A percentile compares a stretch with the other conserved stretches of the same genome.
phyloP scores from a whole-genome alignment of 1,140 invertebrate genomes.

The Drosophila pseudoobscura region DNA sequence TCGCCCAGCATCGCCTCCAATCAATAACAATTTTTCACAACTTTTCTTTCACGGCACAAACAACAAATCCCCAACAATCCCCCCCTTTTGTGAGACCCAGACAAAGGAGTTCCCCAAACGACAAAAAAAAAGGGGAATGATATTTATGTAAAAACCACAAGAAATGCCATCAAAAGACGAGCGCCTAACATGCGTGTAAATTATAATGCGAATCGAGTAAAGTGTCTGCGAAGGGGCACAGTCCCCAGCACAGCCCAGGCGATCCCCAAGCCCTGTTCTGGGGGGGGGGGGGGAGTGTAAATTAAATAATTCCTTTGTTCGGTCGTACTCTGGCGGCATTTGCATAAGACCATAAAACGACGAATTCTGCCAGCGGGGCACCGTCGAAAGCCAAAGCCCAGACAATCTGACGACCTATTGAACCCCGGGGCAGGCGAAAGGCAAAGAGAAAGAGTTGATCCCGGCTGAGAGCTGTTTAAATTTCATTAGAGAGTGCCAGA shows the following conservation, averaged over 20 bases:
- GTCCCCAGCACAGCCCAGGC: background rate
- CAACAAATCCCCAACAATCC: conserved; percentile 28
- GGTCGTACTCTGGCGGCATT: conserved; percentile 42
- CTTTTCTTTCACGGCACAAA: conserved; percentile 43
- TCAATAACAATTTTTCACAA: conserved; percentile 78
- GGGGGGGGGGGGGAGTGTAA: conserved; percentile 57
- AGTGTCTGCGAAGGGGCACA: conserved; percentile 31
- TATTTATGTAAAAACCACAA: conserved; percentile 67
- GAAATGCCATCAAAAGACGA: conserved; percentile 45
- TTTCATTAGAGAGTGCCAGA: conserved; percentile 42
- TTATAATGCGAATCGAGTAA: conserved; percentile 71
- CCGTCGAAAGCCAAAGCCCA: conserved; percentile 31
- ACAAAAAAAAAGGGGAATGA: conserved; percentile 50
- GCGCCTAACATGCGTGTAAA: conserved; percentile 71
- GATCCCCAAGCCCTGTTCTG: background rate
- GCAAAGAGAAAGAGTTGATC: conserved; percentile 5
- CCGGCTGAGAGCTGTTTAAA: conserved; percentile 53
- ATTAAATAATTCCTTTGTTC: conserved; percentile 78
- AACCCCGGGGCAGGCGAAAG: conserved; percentile 25
- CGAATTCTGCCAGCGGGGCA: conserved; percentile 53
- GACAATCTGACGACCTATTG: conserved; percentile 67
- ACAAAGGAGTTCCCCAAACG: conserved; percentile 50
- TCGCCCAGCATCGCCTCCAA: conserved; percentile 17
- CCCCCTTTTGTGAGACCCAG: conserved; percentile 41
- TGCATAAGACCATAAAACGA: conserved; percentile 66